Conservation (phyloP, 2,888 invertebrate species). For the Dicyrtomina minuta region DNA sequence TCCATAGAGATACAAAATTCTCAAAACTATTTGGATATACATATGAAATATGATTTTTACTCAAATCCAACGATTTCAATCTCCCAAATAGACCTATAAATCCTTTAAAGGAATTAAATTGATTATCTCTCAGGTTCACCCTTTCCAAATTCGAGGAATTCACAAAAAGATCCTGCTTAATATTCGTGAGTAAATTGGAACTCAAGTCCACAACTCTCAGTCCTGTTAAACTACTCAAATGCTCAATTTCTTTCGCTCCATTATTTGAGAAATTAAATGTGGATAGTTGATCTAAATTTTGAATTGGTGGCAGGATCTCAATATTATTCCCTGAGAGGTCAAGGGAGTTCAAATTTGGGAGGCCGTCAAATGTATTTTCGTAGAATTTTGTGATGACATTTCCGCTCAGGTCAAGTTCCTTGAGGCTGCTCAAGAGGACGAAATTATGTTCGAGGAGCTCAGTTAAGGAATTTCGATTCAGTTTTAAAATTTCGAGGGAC, state of each 20-base stretch:
- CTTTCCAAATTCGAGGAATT: conserved; percentile 52
- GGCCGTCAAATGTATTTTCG: conserved; percentile 64
- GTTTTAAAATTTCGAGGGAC: conserved; percentile 69
- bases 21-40: conserved; percentile 81
- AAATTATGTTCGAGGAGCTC: conserved; percentile 62
- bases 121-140: conserved; percentile 54
- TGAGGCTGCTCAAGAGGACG: conserved; percentile 59
- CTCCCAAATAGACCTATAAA: conserved; percentile 44
- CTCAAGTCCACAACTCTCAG: conserved; percentile 54
- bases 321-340: conserved; percentile 75
- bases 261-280: conserved; percentile 55
- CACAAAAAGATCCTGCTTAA: conserved; percentile 49
- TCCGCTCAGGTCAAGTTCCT: conserved; percentile 69
- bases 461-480: conserved; percentile 75
- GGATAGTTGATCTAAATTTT: conserved; percentile 57
- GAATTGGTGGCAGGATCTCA: conserved; percentile 65
- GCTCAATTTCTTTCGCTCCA: conserved; percentile 50
- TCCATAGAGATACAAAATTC: conserved; percentile 75
- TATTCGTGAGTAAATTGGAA: conserved; percentile 34
- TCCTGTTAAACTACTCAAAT: conserved; percentile 57
- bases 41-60: conserved; percentile 76
- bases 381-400: conserved; percentile 51
- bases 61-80: conserved; percentile 55
- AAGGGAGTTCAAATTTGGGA: conserved; percentile 67
- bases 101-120: conserved; percentile 49